phyloP scores from a whole-genome alignment of 2,797 vertebrate species.

The Liparis tanakae region DNA sequence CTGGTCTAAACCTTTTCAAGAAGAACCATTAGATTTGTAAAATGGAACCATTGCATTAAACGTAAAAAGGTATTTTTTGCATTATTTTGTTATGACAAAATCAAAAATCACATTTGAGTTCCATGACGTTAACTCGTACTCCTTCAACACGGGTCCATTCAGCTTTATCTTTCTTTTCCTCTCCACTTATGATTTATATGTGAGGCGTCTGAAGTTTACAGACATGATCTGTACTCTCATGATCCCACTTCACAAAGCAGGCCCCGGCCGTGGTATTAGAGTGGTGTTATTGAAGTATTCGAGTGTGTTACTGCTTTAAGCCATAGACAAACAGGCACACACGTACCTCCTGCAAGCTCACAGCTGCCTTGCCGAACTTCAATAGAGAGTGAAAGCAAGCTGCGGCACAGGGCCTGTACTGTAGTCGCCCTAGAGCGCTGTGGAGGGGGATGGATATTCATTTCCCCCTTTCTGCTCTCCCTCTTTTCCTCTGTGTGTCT shows the following conservation, averaged over 20 bases:
- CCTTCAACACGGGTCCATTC: constrained; percentile 27
- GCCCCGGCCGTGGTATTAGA: constrained; percentile 14
- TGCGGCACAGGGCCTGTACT: constrained; percentile 31
- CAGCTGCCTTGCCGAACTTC: constrained; percentile 58
- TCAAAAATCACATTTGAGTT: constrained; percentile 24
- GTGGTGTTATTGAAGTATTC: constrained; percentile 42
- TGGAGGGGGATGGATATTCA: constrained; percentile 50
- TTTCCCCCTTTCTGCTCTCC: constrained; percentile 30
- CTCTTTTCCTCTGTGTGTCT: constrained; percentile 1
- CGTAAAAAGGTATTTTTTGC: not conserved
- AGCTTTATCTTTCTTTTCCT: constrained; percentile 22
- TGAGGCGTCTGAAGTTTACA: constrained; percentile 36
- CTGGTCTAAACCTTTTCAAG: not conserved
- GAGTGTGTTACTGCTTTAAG: constrained; percentile 47
- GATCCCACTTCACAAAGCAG: constrained; percentile 48
- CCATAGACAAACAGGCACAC: constrained; percentile 44
- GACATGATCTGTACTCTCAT: constrained; percentile 18
- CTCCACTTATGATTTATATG: constrained; percentile 43
- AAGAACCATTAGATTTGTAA: not conserved
- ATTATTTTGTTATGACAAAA: constrained; percentile 15
- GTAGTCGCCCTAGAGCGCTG: constrained; percentile 46
- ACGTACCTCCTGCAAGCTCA: constrained; percentile 39
- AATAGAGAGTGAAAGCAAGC: constrained; percentile 44
- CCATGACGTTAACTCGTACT: not conserved
- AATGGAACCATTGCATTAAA: not conserved